A percentile compares a stretch with the other conserved stretches of the same genome.
These are phyloP conservation scores for Cichlasoma orientale DNA, from an alignment of 2,797 vertebrate genomes.

Conservation along the genomic window DNA sequence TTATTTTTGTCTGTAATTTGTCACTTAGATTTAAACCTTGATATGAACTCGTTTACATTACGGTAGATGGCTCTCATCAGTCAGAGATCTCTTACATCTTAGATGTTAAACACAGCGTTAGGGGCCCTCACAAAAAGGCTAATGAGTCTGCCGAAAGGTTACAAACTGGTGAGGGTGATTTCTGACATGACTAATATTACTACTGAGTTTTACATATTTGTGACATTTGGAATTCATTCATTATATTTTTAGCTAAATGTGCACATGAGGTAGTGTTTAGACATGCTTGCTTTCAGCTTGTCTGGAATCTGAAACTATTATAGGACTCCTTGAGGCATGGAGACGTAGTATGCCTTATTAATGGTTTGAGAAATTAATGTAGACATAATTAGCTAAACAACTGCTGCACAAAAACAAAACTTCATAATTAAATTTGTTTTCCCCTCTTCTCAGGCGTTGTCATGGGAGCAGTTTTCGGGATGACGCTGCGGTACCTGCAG, in stretches of 20 bases:
- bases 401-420: background rate
- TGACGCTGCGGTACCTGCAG: constrained; percentile 79
- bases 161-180: background rate
- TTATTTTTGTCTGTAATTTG: constrained; percentile 56
- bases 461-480: constrained; percentile 78
- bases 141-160: background rate
- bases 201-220: background rate
- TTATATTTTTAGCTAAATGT: background rate
- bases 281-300: background rate
- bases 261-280: background rate
- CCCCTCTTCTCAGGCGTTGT: constrained; percentile 75
- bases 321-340: background rate
- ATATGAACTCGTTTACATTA: constrained; percentile 53
- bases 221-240: background rate
- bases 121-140: background rate
- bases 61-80: constrained; percentile 37
- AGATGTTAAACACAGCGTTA: constrained; percentile 5
- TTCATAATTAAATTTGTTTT: background rate
- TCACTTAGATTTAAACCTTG: constrained; percentile 51
- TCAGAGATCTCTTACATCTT: constrained; percentile 26
- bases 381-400: background rate
- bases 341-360: background rate
- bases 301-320: background rate
- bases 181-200: background rate
- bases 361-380: background rate